Conservation (phyloP, 2,113 vertebrate species). For the Candoia aspera region DNA sequence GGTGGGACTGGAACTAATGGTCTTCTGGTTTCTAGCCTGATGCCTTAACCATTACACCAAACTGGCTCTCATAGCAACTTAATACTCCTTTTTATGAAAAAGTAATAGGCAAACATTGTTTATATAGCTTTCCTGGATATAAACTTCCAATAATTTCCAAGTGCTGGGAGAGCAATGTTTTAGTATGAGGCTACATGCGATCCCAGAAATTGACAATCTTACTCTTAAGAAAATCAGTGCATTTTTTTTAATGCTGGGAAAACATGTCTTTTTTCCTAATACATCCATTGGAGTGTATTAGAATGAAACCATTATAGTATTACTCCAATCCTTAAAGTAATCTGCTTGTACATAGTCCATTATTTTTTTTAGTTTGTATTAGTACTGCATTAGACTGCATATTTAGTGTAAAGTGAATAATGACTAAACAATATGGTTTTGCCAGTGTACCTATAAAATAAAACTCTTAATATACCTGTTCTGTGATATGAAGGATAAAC, state of each 20-base stretch:
- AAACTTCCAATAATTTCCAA: slow-evolving; percentile 1
- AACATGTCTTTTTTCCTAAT: slow-evolving; percentile 47
- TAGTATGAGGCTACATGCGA: not conserved
- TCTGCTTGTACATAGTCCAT: not conserved
- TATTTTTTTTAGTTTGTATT: slow-evolving; percentile 7
- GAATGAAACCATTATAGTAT: slow-evolving; percentile 53
- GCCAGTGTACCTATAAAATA: slow-evolving; percentile 59
- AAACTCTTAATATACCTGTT: slow-evolving; percentile 57
- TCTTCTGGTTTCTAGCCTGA: not conserved
- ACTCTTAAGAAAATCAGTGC: slow-evolving; percentile 1
- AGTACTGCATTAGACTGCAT: slow-evolving; percentile 2
- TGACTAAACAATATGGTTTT: slow-evolving; percentile 59
- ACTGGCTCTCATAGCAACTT: not conserved
- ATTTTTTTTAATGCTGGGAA: slow-evolving; percentile 59
- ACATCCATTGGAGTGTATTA: slow-evolving; percentile 55
- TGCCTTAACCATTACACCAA: not conserved
- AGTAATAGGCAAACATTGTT: not conserved
- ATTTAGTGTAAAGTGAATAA: slow-evolving; percentile 51
- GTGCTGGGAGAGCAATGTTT: slow-evolving; percentile 16
- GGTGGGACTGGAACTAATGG: not conserved
- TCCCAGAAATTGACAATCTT: slow-evolving; percentile 5
- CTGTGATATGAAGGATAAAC: slow-evolving; percentile 61
- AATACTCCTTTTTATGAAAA: not conserved
- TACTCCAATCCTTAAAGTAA: slow-evolving; percentile 18
- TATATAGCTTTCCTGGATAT: not conserved